phyloP scores from a whole-genome alignment of 2,888 invertebrate species.

The Pseudococcus longispinus region DNA sequence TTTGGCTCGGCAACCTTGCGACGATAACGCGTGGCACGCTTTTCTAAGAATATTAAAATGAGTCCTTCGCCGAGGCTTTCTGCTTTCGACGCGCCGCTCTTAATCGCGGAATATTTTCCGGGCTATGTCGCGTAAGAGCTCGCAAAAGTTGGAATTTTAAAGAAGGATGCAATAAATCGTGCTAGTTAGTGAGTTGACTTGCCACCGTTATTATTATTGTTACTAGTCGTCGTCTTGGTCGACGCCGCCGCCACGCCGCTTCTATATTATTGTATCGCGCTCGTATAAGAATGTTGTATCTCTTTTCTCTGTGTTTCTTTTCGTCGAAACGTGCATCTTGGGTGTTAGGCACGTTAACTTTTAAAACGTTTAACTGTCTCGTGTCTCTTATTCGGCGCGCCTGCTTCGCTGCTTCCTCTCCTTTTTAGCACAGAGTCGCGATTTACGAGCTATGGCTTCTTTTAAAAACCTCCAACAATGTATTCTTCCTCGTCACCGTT shows the following conservation, averaged over 20 bases:
- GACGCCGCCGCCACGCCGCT: neutral
- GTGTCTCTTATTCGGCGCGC: constrained; percentile 20
- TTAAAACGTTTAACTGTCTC: constrained; percentile 36
- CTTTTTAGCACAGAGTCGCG: neutral
- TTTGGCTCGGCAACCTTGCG: neutral
- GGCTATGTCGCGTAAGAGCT: constrained; percentile 10
- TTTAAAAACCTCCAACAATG: neutral
- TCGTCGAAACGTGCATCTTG: neutral
- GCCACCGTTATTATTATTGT: constrained; percentile 11
- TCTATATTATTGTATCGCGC: neutral
- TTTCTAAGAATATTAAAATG: constrained; percentile 11
- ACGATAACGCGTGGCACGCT: neutral
- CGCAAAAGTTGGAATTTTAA: constrained; percentile 54
- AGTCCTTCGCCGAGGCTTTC: neutral
- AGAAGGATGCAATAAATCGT: constrained; percentile 55
- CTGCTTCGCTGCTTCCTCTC: neutral
- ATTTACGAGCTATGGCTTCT: constrained; percentile 18
- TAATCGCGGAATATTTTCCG: constrained; percentile 43
- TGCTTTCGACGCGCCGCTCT: neutral
- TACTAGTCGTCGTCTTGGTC: neutral
- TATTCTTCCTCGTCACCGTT: neutral
- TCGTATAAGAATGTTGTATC: constrained; percentile 47
- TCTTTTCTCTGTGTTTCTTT: neutral
- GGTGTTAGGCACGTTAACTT: constrained; percentile 48
- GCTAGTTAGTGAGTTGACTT: constrained; percentile 20